Evolutionary conservation across 2,888 invertebrate genomes (phyloP).

Genomic region (Galerucella calmariensis): DNA sequence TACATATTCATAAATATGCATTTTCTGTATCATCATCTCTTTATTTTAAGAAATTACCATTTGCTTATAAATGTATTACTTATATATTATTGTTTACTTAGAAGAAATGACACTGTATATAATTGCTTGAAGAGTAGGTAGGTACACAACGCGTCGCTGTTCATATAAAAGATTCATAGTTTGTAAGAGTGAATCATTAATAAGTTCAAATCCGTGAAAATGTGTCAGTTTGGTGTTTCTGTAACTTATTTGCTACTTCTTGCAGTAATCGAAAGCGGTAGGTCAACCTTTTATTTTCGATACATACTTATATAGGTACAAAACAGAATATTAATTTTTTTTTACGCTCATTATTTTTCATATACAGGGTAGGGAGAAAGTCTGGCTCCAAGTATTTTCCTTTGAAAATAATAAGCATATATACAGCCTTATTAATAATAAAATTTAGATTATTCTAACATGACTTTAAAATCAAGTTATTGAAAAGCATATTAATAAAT

Average conservation of each 20-base stretch:
- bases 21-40: too few species aligned
- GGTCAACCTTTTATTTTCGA: constrained; percentile 2
- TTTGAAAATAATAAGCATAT: too few species aligned
- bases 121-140: constrained; percentile 29
- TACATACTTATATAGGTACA: not conserved
- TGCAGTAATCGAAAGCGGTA: constrained; percentile 36
- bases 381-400: too few species aligned
- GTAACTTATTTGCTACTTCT: constrained; percentile 23
- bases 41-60: not conserved
- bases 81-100: not conserved
- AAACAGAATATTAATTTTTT: not conserved
- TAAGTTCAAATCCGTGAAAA: constrained; percentile 32
- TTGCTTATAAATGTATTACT: not conserved
- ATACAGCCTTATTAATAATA: too few species aligned
- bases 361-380: too few species aligned
- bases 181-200: constrained; percentile 28
- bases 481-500: too few species aligned
- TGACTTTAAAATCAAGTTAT: too few species aligned
- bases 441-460: too few species aligned
- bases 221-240: constrained; percentile 34
- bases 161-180: constrained; percentile 16
- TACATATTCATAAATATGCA: too few species aligned
- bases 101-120: not conserved
- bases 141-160: constrained; percentile 7
- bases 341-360: not conserved